Percentiles rank a stretch among this genome's conserved stretches.
Evolutionary conservation across 2,888 invertebrate genomes (phyloP).

Genomic region (Drosophila stalkeri): DNA sequence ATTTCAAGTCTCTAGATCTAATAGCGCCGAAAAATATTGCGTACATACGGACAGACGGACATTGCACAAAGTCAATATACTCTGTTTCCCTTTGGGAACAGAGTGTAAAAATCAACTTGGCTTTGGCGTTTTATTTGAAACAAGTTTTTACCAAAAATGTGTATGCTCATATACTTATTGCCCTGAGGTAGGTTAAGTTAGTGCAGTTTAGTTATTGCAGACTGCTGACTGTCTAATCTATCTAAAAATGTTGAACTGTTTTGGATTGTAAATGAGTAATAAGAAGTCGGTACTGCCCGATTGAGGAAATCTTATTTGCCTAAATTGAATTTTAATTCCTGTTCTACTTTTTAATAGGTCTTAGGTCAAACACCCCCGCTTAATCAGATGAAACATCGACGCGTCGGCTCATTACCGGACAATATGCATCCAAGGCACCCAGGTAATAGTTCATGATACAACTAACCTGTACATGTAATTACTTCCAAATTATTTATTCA

Average conservation of each 20-base stretch:
- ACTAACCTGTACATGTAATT: neutral
- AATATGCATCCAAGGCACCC: slow-evolving; percentile 84
- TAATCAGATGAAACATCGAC: slow-evolving; percentile 84
- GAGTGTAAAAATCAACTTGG: too few species aligned
- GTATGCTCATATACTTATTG: too few species aligned
- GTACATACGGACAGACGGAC: too few species aligned
- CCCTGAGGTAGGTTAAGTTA: too few species aligned
- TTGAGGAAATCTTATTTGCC: neutral
- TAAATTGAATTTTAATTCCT: neutral
- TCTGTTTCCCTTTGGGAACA: too few species aligned
- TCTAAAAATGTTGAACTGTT: neutral
- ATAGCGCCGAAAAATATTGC: too few species aligned
- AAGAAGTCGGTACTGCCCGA: neutral
- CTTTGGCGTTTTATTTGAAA: too few species aligned
- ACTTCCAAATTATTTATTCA: neutral
- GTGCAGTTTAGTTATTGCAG: too few species aligned
- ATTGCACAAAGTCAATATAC: too few species aligned
- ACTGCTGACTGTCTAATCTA: too few species aligned
- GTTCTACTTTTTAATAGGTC: slow-evolving; percentile 70
- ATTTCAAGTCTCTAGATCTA: too few species aligned
- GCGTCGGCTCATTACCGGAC: slow-evolving; percentile 85
- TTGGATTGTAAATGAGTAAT: neutral
- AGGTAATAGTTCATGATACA: slow-evolving; percentile 66
- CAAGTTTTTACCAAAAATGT: too few species aligned
- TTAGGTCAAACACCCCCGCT: slow-evolving; percentile 84